Evolutionary conservation across 2,797 vertebrate genomes (phyloP).

Genomic region (Telmatherina bonti): DNA sequence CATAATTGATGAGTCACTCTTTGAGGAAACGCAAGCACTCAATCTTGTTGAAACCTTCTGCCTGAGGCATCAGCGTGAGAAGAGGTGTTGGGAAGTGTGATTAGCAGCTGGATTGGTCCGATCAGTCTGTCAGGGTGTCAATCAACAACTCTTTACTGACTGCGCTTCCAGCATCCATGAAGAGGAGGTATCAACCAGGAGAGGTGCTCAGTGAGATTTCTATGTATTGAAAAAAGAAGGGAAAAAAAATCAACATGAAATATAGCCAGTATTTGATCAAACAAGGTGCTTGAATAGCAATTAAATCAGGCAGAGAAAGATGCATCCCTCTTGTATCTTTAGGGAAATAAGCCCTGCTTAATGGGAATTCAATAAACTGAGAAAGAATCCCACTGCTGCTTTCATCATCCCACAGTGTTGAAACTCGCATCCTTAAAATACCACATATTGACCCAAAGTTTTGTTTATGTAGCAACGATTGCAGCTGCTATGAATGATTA

Average conservation of each 20-base stretch:
- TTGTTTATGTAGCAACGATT: conserved; percentile 64
- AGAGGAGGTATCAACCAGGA: conserved; percentile 45
- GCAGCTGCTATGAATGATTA: conserved; percentile 60
- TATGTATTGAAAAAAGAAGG: not conserved
- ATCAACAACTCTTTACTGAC: conserved; percentile 16
- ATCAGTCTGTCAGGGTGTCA: conserved; percentile 50
- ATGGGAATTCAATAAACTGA: conserved; percentile 57
- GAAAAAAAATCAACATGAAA: not conserved
- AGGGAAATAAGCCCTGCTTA: conserved; percentile 45
- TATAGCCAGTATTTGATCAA: not conserved
- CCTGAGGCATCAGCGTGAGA: conserved; percentile 1
- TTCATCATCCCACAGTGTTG: conserved; percentile 49
- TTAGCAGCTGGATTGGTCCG: conserved; percentile 20
- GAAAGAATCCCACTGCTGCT: conserved; percentile 16
- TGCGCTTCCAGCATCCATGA: conserved; percentile 37
- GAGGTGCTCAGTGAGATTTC: not conserved
- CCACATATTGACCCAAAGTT: conserved; percentile 60
- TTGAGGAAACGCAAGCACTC: conserved; percentile 47
- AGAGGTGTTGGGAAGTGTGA: conserved; percentile 8
- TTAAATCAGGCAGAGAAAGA: conserved; percentile 27
- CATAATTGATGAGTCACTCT: conserved; percentile 63
- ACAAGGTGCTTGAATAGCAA: conserved; percentile 21
- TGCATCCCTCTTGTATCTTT: conserved; percentile 40
- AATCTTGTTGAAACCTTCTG: conserved; percentile 34
- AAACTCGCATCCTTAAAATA: conserved; percentile 36